Evolutionary conservation across 2,113 vertebrate species (phyloP).

Genomic region (Pristiophorus japonicus): DNA sequence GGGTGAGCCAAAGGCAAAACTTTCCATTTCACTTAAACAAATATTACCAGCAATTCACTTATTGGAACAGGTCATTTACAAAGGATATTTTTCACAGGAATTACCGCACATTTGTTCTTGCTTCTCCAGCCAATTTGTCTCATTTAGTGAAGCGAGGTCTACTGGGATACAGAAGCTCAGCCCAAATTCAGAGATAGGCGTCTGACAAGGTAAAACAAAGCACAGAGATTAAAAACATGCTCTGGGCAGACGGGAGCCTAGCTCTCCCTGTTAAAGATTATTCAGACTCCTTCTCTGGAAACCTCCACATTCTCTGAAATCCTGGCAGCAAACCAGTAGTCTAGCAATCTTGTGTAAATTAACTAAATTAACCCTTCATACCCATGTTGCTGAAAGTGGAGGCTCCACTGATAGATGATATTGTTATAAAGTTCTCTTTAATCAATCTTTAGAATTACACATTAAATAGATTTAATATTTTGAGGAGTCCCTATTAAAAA

Average conservation of each 20-base stretch:
- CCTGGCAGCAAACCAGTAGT: slow-evolving; percentile 59
- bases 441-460: not conserved
- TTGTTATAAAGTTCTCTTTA: not conserved
- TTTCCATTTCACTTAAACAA: slow-evolving; percentile 20
- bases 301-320: slow-evolving; percentile 68
- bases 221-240: slow-evolving; percentile 72
- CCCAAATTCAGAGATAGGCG: slow-evolving; percentile 65
- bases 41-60: slow-evolving; percentile 21
- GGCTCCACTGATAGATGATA: not conserved
- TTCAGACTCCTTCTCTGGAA: slow-evolving; percentile 69
- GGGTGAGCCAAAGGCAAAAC: slow-evolving; percentile 29
- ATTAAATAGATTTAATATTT: not conserved
- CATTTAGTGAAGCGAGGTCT: slow-evolving; percentile 2
- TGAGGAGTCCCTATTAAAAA: not conserved
- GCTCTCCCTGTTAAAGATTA: slow-evolving; percentile 71
- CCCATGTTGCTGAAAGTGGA: not conserved
- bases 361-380: slow-evolving; percentile 55
- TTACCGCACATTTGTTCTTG: slow-evolving; percentile 13
- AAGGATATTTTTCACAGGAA: slow-evolving; percentile 34
- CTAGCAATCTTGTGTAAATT: slow-evolving; percentile 55
- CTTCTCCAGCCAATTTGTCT: slow-evolving; percentile 36
- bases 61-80: not conserved
- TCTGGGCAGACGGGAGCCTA: slow-evolving; percentile 79
- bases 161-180: slow-evolving; percentile 48
- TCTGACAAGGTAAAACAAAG: slow-evolving; percentile 81